These are phyloP conservation scores for Zosterops pallidus DNA, from an alignment of 2,113 vertebrate genomes.

Conservation along the genomic window DNA sequence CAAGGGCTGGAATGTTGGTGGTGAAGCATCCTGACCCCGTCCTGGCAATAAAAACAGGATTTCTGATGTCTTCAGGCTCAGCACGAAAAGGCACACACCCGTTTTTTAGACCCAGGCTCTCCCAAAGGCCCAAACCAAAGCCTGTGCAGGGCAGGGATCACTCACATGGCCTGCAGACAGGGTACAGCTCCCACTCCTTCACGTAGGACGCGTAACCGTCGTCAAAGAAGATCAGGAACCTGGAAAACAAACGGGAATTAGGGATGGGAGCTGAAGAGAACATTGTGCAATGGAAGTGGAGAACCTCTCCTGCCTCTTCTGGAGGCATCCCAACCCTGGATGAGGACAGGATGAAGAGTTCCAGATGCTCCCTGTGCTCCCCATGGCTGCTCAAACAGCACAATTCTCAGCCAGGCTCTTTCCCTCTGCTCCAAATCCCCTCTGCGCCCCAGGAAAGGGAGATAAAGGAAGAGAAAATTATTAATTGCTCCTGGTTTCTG, in stretches of 20 bases:
- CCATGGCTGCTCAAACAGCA: neutral
- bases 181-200: constrained; percentile 89
- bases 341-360: neutral
- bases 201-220: constrained; percentile 97
- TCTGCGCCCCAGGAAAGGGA: neutral
- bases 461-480: neutral
- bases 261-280: accelerated
- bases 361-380: neutral
- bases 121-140: neutral
- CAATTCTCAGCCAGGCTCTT: neutral
- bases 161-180: constrained; percentile 91
- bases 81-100: accelerated
- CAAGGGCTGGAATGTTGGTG: accelerated
- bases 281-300: accelerated
- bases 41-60: neutral
- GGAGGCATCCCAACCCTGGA: neutral
- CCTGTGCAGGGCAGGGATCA: neutral
- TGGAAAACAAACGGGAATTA: neutral
- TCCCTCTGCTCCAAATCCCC: neutral
- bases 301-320: neutral
- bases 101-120: neutral
- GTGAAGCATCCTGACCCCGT: neutral
- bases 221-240: constrained; percentile 97
- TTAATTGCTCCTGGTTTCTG: neutral
- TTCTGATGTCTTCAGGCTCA: neutral